phyloP scores from a whole-genome alignment of 1,140 invertebrate species.

The Anastatus disparis region DNA sequence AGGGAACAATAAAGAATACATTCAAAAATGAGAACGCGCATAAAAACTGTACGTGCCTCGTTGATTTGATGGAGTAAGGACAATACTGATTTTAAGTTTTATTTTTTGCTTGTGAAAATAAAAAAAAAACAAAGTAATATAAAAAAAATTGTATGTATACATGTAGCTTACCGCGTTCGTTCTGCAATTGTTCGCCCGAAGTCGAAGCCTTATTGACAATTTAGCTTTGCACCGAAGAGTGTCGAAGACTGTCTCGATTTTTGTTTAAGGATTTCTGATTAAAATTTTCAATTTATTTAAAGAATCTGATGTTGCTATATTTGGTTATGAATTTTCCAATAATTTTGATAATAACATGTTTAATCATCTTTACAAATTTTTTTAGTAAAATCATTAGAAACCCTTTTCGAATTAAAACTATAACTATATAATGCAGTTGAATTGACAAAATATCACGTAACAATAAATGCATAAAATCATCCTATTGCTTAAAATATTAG shows the following conservation, averaged over 20 bases:
- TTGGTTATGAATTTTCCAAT: no score
- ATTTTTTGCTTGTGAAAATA: neutral
- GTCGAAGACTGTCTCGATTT: constrained; percentile 27
- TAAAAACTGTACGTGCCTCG: constrained; percentile 38
- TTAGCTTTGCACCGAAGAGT: neutral
- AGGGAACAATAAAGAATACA: constrained; percentile 10
- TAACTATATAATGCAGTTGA: neutral
- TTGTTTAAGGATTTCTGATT: neutral
- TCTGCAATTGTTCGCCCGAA: constrained; percentile 16
- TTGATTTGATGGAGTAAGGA: constrained; percentile 48
- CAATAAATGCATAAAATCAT: neutral
- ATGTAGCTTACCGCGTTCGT: constrained; percentile 9
- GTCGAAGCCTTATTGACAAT: neutral
- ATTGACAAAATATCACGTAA: constrained; percentile 4
- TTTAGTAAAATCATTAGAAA: no score
- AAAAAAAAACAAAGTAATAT: no score
- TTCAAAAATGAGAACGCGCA: constrained; percentile 17
- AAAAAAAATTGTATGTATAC: no score
- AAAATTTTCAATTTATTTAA: no score
- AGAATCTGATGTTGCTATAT: no score
- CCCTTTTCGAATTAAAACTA: no score
- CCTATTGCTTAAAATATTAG: neutral
- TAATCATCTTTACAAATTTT: no score
- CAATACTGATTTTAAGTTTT: constrained; percentile 56
- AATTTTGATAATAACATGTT: no score